Evolutionary conservation across 1,140 invertebrate species (phyloP), one percentile per base, ranked within the genome.

Genomic region (Magallana ariakensis): DNA sequence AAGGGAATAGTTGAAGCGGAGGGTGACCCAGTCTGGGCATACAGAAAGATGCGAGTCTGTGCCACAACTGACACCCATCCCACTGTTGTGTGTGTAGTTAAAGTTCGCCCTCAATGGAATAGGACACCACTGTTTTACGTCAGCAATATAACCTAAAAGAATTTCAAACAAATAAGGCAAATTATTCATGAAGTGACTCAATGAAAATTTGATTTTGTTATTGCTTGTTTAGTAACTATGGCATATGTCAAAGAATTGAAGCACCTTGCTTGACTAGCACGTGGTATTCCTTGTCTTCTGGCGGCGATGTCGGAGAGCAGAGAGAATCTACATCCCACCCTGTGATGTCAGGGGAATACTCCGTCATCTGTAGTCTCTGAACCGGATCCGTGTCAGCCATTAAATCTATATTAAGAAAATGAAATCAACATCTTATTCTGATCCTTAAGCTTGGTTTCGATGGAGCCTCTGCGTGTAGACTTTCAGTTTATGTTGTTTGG

Each of bases 1-100:
- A 2, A 81, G 33, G 19, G 85, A 83, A 46, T 89, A 89, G 85
- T 89, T 86, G 15, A 89, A 89, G 2, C 9, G 33, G 56, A 89
- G 82, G 6, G 57, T 87, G 15, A 83, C 81, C 33, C 54, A 83
- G 33, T 87, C 85, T 54, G 82, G 26, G 60, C 88, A 89, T 0
- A 70, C 83, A 19, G 86, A 53, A 75, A 55, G 56, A 33, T 87
- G 80, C 26, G 46, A 86, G 15, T 66, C 19, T 13, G 57, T 13
- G 16, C 75, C 84, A 26, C 88, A 89, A 3, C 85, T 33, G 7
- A 55, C 53, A 8, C 19, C 16, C 26, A 62, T 55, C 3, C 85
- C 87, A 55, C 56, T 84, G 54, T 70, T 66, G 11, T 87, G 75
- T 26, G 53, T 26, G 70, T 89, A 89, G 13, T 56, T 75, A 83